A percentile compares a stretch with the other conserved stretches of the same genome.
Conservation (phyloP, 2,888 invertebrate genomes). For the Anthoptus insignis region DNA sequence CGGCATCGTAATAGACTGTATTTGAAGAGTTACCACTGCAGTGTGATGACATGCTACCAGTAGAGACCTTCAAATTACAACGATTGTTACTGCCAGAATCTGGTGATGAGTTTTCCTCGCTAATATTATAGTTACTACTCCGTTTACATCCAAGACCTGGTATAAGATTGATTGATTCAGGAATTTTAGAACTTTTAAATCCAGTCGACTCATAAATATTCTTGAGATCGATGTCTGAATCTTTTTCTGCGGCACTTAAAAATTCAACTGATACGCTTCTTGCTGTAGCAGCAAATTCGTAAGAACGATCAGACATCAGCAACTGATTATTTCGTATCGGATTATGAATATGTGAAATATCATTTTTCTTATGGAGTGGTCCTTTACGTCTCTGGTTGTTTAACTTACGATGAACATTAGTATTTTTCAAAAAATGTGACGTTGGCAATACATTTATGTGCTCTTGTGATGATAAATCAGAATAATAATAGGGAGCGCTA, state of each 20-base stretch:
- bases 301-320: slow-evolving; percentile 68
- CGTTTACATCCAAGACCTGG: slow-evolving; percentile 83
- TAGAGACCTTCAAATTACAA: slow-evolving; percentile 64
- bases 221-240: slow-evolving; percentile 89
- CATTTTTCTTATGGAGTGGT: slow-evolving; percentile 87
- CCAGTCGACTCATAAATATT: slow-evolving; percentile 91
- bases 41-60: slow-evolving; percentile 82
- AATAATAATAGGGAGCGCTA: slow-evolving; percentile 95
- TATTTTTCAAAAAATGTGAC: slow-evolving; percentile 81
- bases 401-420: slow-evolving; percentile 84
- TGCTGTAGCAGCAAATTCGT: slow-evolving; percentile 86
- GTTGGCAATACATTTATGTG: slow-evolving; percentile 79
- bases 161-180: slow-evolving; percentile 82
- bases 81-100: slow-evolving; percentile 59
- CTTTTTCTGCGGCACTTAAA: slow-evolving; percentile 89
- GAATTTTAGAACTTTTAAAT: slow-evolving; percentile 86
- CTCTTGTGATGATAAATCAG: slow-evolving; percentile 89
- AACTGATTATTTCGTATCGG: slow-evolving; percentile 86
- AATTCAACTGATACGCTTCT: slow-evolving; percentile 90
- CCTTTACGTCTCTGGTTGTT: slow-evolving; percentile 92
- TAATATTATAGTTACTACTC: slow-evolving; percentile 60
- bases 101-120: slow-evolving; percentile 61
- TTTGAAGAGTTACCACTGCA: slow-evolving; percentile 82
- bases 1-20: slow-evolving; percentile 81
- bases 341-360: slow-evolving; percentile 91